phyloP scores from a whole-genome alignment of 2,113 vertebrate species.

The Rhynchomys soricoides region DNA sequence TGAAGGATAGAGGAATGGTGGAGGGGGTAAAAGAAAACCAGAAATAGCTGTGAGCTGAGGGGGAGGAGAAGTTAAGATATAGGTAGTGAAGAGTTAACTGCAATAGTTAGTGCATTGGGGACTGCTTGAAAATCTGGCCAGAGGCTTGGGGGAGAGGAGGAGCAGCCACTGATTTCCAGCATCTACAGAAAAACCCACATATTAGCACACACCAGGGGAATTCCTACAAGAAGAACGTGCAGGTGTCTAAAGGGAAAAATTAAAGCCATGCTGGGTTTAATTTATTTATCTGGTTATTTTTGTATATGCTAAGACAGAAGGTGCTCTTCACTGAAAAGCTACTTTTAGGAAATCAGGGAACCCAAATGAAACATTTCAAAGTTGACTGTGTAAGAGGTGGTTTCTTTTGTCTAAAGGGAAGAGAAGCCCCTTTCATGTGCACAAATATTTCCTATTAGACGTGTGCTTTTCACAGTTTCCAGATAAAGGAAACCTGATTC shows the following conservation, averaged over 20 bases:
- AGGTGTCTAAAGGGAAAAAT: constrained; percentile 53
- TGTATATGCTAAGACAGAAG: background rate
- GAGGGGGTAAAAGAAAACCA: too few relatives aligned
- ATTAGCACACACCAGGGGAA: constrained; percentile 10
- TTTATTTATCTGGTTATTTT: constrained; percentile 59
- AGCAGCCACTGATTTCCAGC: background rate
- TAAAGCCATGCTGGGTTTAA: background rate
- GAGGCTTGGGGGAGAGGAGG: constrained; percentile 19
- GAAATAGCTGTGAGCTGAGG: background rate
- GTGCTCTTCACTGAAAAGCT: background rate
- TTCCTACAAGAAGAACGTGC: background rate
- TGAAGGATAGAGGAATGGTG: background rate
- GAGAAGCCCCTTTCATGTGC: background rate
- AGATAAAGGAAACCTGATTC: background rate
- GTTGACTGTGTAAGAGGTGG: background rate
- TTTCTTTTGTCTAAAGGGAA: background rate
- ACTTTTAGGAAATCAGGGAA: constrained; percentile 48
- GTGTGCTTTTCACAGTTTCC: background rate
- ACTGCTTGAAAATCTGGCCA: constrained; percentile 45
- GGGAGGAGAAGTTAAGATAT: background rate
- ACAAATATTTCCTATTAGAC: background rate
- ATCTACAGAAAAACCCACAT: background rate
- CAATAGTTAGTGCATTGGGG: background rate
- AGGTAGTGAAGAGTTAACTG: constrained; percentile 46
- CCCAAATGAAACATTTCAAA: constrained; percentile 14